Percentiles rank a stretch among this genome's conserved stretches.
phyloP scores from a whole-genome alignment of 2,113 vertebrate genomes.

The Lampris incognitus region DNA sequence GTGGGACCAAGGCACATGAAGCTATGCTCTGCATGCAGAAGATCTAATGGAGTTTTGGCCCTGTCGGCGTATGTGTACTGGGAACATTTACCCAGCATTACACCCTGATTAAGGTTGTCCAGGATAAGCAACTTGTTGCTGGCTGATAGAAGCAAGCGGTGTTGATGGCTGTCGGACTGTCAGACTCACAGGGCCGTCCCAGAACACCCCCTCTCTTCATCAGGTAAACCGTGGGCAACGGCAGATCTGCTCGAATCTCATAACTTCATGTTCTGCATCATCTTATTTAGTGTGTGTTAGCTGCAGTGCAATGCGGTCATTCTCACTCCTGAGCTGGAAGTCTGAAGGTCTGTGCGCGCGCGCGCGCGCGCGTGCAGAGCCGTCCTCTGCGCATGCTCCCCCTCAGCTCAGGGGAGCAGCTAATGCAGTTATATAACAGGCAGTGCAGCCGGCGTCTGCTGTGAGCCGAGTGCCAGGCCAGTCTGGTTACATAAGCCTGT shows the following conservation, averaged over 20 bases:
- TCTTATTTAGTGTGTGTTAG: not conserved
- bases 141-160: slow-evolving; percentile 36
- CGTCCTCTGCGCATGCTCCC: slow-evolving; percentile 70
- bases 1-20: slow-evolving; percentile 72
- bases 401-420: slow-evolving; percentile 73
- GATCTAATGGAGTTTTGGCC: slow-evolving; percentile 76
- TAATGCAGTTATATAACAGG: slow-evolving; percentile 85
- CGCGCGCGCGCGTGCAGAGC: slow-evolving; percentile 9
- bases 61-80: slow-evolving; percentile 76
- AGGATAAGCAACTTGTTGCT: slow-evolving; percentile 67
- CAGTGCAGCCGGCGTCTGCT: slow-evolving; percentile 79
- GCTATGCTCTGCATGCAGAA: slow-evolving; percentile 72
- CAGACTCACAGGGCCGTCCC: too few relatives aligned
- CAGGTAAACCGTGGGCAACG: not conserved
- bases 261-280: not conserved
- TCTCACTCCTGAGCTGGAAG: slow-evolving; percentile 30
- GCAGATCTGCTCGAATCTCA: not conserved
- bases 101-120: slow-evolving; percentile 69
- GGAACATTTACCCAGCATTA: slow-evolving; percentile 81
- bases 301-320: slow-evolving; percentile 36
- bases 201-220: not conserved
- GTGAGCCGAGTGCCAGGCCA: slow-evolving; percentile 79
- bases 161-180: slow-evolving; percentile 26
- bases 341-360: slow-evolving; percentile 36
- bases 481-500: slow-evolving; percentile 83